A percentile compares a stretch with the other conserved stretches of the same genome.
Conservation (phyloP, 30 jellyfish, hydroid and myxozoan species). For the Catostylus mosaicus region DNA sequence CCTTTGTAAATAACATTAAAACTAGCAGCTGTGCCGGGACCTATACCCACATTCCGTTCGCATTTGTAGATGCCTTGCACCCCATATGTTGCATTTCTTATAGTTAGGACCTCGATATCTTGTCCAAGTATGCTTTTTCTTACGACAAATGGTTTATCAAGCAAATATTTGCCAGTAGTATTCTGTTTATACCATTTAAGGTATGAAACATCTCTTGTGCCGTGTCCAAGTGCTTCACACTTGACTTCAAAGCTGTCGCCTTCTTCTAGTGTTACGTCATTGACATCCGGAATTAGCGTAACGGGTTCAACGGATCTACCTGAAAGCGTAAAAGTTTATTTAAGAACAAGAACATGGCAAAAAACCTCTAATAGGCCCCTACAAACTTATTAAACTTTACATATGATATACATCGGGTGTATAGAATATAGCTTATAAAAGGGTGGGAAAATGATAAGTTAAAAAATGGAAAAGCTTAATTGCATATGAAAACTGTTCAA, state of each 20-base stretch:
- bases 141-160: constrained; percentile 8
- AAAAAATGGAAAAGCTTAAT: not conserved
- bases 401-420: no score
- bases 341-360: not conserved
- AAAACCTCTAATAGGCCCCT: not conserved
- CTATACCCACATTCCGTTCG: constrained; percentile 9
- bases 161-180: constrained; percentile 3
- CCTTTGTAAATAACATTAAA: constrained; percentile 39
- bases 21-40: constrained; percentile 23
- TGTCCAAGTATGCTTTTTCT: not conserved
- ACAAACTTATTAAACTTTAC: no score
- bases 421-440: no score
- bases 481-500: not conserved
- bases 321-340: not conserved
- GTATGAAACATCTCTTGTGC: constrained; percentile 9
- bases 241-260: constrained; percentile 24
- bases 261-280: constrained; percentile 19
- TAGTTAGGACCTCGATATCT: constrained; percentile 32
- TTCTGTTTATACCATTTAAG: constrained; percentile 47
- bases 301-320: constrained; percentile 33
- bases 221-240: constrained; percentile 36
- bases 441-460: not conserved
- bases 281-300: constrained; percentile 22
- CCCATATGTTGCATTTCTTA: constrained; percentile 20
- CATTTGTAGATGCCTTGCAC: constrained; percentile 55